Conservation (phyloP, 1,140 invertebrate genomes). For the Caenorhabditis brenneri region DNA sequence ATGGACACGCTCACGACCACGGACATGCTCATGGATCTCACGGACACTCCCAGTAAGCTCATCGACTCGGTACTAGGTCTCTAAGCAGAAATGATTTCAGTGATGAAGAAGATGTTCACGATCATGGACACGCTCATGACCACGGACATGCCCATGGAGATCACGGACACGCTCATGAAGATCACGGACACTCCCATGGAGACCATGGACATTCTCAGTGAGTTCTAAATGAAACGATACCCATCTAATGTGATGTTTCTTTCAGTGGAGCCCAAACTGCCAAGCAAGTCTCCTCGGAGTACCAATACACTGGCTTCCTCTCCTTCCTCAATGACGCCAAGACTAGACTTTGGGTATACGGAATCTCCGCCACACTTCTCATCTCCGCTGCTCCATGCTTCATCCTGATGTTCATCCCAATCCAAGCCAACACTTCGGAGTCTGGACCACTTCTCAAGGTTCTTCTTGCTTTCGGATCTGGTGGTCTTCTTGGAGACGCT, state of each 20-base stretch:
- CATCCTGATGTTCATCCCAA: constrained; percentile 87
- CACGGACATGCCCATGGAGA: constrained; percentile 42
- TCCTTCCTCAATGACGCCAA: constrained; percentile 55
- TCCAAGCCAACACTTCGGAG: constrained; percentile 78
- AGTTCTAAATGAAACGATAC: neutral
- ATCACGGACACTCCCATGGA: constrained; percentile 60
- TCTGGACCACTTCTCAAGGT: constrained; percentile 77
- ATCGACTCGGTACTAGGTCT: neutral
- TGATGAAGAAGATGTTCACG: neutral
- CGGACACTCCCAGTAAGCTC: constrained; percentile 42
- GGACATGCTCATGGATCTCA: neutral
- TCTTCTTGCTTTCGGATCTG: constrained; percentile 88
- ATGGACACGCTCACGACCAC: constrained; percentile 61
- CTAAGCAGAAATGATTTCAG: neutral
- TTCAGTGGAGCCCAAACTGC: constrained; percentile 10
- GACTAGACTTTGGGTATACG: constrained; percentile 69
- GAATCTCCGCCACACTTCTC: constrained; percentile 81
- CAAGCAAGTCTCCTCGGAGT: neutral
- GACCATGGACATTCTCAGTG: constrained; percentile 51
- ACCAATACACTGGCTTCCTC: constrained; percentile 44
- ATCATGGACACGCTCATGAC: no score
- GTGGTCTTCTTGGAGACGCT: constrained; percentile 90
- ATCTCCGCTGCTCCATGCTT: constrained; percentile 93
- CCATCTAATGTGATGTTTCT: neutral
- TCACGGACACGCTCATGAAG: constrained; percentile 54